Evolutionary conservation across 2,888 invertebrate genomes (phyloP).

Genomic region (Lamellibrachia columna): DNA sequence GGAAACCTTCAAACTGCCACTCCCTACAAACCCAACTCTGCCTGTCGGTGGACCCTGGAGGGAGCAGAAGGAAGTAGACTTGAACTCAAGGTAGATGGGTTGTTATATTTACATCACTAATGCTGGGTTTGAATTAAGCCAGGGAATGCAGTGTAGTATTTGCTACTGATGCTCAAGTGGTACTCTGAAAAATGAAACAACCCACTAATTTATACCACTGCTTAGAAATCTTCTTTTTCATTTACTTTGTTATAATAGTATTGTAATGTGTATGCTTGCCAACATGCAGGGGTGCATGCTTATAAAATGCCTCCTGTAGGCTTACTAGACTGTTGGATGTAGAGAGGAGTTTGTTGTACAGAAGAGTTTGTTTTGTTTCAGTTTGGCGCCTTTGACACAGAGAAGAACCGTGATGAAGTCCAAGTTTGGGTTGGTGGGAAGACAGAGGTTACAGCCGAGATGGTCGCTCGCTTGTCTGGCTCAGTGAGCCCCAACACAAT

Average conservation of each 20-base stretch:
- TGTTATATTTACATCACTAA: not conserved
- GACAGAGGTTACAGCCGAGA: slow-evolving; percentile 92
- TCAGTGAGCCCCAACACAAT: slow-evolving; percentile 75
- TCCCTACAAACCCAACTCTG: slow-evolving; percentile 27
- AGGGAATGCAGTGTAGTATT: not conserved
- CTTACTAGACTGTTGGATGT: not conserved
- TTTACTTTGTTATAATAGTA: not conserved
- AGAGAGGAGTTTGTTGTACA: not conserved
- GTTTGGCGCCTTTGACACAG: slow-evolving; percentile 98
- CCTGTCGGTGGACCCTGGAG: slow-evolving; percentile 39
- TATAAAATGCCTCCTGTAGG: not conserved
- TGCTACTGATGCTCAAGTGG: not conserved
- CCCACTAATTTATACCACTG: not conserved
- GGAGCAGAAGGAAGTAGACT: slow-evolving; percentile 36
- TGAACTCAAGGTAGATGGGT: slow-evolving; percentile 31
- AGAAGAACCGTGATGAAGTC: slow-evolving; percentile 94
- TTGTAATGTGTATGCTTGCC: not conserved
- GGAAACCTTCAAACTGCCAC: slow-evolving; percentile 1
- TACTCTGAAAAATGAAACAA: not conserved
- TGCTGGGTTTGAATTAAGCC: not conserved
- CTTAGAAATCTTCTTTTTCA: not conserved
- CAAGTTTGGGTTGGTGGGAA: slow-evolving; percentile 94
- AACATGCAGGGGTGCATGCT: not conserved
- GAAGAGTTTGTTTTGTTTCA: slow-evolving; percentile 58
- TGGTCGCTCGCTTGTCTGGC: slow-evolving; percentile 90